Evolutionary conservation across 2,888 invertebrate species (phyloP).

Genomic region (Trachelus stipa): DNA sequence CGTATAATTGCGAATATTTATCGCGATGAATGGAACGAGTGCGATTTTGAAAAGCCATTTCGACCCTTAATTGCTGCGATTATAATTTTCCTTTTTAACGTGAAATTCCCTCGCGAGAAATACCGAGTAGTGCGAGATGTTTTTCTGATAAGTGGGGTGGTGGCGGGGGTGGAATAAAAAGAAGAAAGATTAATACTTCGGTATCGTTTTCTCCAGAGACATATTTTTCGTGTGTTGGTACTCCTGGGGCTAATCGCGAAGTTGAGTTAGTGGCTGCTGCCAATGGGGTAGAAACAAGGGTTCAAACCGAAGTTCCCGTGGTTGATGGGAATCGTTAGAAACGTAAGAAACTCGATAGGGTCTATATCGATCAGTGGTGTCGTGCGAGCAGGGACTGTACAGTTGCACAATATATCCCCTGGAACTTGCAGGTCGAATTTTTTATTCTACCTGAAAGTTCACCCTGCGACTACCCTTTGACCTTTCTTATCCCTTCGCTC

Average conservation of each 20-base stretch:
- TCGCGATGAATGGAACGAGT: conserved; percentile 8
- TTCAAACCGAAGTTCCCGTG: background rate
- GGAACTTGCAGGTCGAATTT: background rate
- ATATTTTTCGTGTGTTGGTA: background rate
- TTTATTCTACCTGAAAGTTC: background rate
- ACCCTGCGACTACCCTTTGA: background rate
- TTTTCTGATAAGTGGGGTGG: background rate
- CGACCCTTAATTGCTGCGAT: conserved; percentile 13
- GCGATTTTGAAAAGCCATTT: conserved; percentile 15
- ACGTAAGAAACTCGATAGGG: background rate
- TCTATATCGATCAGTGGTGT: background rate
- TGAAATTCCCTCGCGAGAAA: conserved; percentile 17
- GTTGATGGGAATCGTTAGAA: background rate
- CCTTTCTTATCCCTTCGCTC: background rate
- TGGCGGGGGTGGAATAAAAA: conserved; percentile 11
- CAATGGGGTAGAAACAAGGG: background rate
- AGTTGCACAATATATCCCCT: background rate
- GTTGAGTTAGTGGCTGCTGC: background rate
- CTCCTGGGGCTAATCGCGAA: background rate
- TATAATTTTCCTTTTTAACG: background rate
- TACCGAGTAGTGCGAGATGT: background rate
- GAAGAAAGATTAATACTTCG: background rate
- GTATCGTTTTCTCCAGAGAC: background rate
- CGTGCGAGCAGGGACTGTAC: background rate
- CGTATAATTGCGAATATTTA: conserved; percentile 19